Evolutionary conservation across 2,888 invertebrate genomes (phyloP).

Genomic region (Stratiomys singularior): DNA sequence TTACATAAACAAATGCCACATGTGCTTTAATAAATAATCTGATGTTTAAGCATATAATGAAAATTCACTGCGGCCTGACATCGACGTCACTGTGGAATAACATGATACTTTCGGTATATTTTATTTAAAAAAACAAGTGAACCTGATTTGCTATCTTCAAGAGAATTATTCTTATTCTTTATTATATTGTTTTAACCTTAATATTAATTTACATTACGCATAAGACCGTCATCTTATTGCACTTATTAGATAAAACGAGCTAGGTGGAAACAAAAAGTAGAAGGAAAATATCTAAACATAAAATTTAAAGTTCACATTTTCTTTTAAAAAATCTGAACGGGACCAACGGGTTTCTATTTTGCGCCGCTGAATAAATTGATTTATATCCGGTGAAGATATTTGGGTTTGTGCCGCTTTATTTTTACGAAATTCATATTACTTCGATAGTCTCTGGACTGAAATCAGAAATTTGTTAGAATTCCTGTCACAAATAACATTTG

Average conservation of each 20-base stretch:
- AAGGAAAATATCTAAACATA: not conserved
- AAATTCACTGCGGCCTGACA: no score
- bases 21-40: no score
- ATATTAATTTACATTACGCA: slow-evolving; percentile 27
- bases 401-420: slow-evolving; percentile 18
- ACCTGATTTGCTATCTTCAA: no score
- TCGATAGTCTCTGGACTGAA: slow-evolving; percentile 20
- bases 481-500: no score
- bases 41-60: no score
- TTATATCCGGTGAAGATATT: slow-evolving; percentile 30
- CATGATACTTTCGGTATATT: no score
- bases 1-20: no score
- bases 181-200: slow-evolving; percentile 24
- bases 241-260: slow-evolving; percentile 20
- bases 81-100: no score
- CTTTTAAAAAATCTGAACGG: not conserved
- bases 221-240: slow-evolving; percentile 10
- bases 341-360: not conserved
- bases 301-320: slow-evolving; percentile 2
- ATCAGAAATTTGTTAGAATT: not conserved
- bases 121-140: no score
- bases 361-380: not conserved
- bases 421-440: slow-evolving; percentile 18
- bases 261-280: not conserved
- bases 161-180: not conserved